Evolutionary conservation across 2,888 invertebrate genomes (phyloP), one percentile per base, ranked within the genome.

Genomic region (Pristionchus maxplancki): DNA sequence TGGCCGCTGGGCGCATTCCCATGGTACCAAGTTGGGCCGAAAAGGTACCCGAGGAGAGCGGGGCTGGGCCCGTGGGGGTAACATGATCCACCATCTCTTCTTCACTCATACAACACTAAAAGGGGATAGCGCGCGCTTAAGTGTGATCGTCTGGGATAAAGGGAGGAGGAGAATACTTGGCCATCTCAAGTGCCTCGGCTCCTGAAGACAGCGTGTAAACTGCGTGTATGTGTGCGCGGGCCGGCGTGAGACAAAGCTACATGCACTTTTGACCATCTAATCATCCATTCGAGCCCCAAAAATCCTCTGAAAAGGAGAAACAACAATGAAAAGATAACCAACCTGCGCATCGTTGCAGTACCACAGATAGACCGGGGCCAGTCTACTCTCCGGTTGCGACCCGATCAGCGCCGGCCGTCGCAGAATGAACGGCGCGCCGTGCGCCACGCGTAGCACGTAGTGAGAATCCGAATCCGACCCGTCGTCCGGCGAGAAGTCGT

Each of bases 331-430:
- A 13, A 8, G 28, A n/a, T n/a, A 11, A 50, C 87, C 20, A 40
- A 88, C 88, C 78, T 78, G 78, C 6, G 58, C 78, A 20, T 88
- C 78, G 62, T 88, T 81, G 81, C 88, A 88, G 88, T 88, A 88
- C 88, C 88, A 88, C 31, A 44, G 44, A 34, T 58, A 88, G 28
- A 88, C 62, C 8, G 88, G 88, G 20, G n/a, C 74, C 40, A 88
- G 78, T 11, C 34, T 31, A 3, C 28, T 44, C 34, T 67, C 67
- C 67, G 78, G 53, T 13, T 48, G 48, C 1, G 78, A 78, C 11
- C 78, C 88, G 17, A 88, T 28, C 3, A 88, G 88, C 5, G 53
- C 40, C n/a, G 88, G 88, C 4, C 88, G 78, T 13, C 62, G 50
- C 28, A 88, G 81, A 28, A 81, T 34, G 81, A 48, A 78, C 17